Base-by-base conservation (phyloP, 2,113 vertebrate genomes). In the Elachura formosa region DNA sequence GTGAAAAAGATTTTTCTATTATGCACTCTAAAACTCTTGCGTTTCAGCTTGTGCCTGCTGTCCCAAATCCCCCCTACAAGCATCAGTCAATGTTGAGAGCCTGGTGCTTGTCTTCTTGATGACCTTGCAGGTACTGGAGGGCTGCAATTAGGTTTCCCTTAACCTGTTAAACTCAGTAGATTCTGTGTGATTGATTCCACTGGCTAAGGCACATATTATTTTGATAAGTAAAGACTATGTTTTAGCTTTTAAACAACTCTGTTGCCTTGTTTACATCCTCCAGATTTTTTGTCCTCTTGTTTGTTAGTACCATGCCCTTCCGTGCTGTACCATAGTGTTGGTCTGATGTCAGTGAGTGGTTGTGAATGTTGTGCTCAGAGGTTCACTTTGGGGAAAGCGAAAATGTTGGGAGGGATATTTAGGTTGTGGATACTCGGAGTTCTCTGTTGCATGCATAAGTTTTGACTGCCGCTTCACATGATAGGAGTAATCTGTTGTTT, bases 311-410 rank as follows among this genome's bases (percentile, higher is more conserved):
- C 1, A 0, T 55, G n/a, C 31, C 20, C 43, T 33, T 66, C n/a
- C 1, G 2, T 21, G 6, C 17, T 23, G 14, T 59, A 10, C 1
- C 4, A n/a, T n/a, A 43, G 6, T 7, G 10, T 45, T 79, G 28
- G 11, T 56, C 40, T 61, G 54, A 48, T 38, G 55, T 36, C 62
- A 59, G 14, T 23, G 48, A 51, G 26, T 0, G 1, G 25, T n/a
- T 82, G 17, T 40, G 22, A 52, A 11, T 43, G 9, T 61, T 87
- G 26, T 59, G 43, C 24, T 26, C 73, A 48, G 38, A 62, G 16
- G 38, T 59, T 85, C 48, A 48, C 7, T 3, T 0, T 69, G 12
- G 18, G 6, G 16, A 36, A 33, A 49, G 22, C 28, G 36, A 34
- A 89, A 77, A 49, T 41, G 3, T 7, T 76, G 28, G 22, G 23